These are phyloP conservation scores for Platycnemis pennipes DNA, from an alignment of 2,888 invertebrate genomes.

Conservation along the genomic window DNA sequence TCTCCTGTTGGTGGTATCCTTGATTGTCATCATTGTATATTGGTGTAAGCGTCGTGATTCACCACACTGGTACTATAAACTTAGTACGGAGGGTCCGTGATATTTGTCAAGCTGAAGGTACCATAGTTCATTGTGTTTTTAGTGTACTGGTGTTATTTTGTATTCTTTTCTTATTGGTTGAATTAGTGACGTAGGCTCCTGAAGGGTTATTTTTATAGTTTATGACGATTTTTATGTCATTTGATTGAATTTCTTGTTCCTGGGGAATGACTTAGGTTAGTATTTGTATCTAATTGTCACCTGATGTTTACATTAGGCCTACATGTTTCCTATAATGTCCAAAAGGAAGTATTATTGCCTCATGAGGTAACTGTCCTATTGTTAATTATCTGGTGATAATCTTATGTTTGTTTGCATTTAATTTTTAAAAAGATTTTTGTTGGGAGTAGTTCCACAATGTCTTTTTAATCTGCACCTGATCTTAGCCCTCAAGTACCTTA, in stretches of 20 bases:
- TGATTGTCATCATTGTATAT: conserved; percentile 12
- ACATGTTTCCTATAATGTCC: background rate
- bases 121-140: conserved; percentile 11
- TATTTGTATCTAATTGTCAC: background rate
- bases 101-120: background rate
- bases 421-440: background rate
- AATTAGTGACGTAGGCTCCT: background rate
- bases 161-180: background rate
- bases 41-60: conserved; percentile 56
- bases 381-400: background rate
- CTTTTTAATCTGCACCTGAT: background rate
- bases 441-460: background rate
- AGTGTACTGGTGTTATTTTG: background rate
- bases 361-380: background rate
- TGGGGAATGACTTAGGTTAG: background rate
- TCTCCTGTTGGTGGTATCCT: background rate
- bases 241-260: background rate
- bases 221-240: background rate
- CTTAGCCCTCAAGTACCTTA: background rate
- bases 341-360: background rate
- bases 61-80: conserved; percentile 50
- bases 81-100: conserved; percentile 41
- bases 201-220: background rate
- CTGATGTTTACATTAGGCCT: background rate
- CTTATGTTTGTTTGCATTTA: background rate